Percentiles rank a stretch among this genome's conserved stretches.
phyloP scores from a whole-genome alignment of 1,140 invertebrate species.

The Musca domestica region DNA sequence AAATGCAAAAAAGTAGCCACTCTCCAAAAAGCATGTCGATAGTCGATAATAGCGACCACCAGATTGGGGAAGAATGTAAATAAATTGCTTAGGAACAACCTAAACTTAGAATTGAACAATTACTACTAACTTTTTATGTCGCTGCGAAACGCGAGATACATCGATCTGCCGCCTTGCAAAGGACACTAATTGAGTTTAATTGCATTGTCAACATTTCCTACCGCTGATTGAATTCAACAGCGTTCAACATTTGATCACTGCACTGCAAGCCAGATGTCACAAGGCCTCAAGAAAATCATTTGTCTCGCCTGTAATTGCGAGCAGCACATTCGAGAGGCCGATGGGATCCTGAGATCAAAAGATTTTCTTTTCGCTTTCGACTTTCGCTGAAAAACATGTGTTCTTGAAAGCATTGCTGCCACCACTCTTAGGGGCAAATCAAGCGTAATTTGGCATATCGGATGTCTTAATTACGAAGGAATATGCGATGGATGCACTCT shows the following conservation, averaged over 20 bases:
- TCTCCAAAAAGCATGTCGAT: no score
- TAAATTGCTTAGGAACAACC: no score
- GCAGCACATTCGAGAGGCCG: constrained; percentile 4
- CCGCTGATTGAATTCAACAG: constrained; percentile 15
- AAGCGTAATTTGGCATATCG: constrained; percentile 4
- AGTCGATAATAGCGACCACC: no score
- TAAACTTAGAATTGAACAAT: no score
- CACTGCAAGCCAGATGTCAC: constrained; percentile 11
- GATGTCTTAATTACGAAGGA: constrained; percentile 7
- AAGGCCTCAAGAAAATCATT: constrained; percentile 16
- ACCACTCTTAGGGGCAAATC: neutral
- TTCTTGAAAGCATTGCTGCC: neutral
- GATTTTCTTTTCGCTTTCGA: no score
- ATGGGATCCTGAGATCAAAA: neutral
- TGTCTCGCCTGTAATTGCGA: constrained; percentile 9
- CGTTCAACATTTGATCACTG: constrained; percentile 17
- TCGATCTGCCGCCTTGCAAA: neutral
- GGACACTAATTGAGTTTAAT: constrained; percentile 11
- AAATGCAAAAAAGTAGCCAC: no score
- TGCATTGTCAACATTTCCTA: constrained; percentile 17
- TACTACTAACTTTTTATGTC: no score
- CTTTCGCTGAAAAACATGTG: neutral
- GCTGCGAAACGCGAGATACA: no score
- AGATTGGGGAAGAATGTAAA: no score
- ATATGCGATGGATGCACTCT: neutral